Conservation (phyloP, 1,140 invertebrate species). For the Campodea augens region DNA sequence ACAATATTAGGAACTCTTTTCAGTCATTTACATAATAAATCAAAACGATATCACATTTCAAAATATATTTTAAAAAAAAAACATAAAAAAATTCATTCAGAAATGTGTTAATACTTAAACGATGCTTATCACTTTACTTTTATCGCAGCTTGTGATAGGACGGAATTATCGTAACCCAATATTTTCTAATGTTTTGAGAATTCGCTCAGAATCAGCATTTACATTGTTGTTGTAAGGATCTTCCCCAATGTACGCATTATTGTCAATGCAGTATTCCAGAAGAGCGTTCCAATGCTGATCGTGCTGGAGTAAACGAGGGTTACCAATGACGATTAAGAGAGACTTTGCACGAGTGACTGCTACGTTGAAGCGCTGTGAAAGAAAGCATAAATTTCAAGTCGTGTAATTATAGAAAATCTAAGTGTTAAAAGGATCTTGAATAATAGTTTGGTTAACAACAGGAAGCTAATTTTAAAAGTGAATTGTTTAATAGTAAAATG, state of each 20-base stretch:
- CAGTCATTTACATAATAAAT: too few species aligned
- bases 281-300: conserved; percentile 28
- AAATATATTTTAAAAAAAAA: too few species aligned
- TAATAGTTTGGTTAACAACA: not conserved
- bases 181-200: too few species aligned
- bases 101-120: too few species aligned
- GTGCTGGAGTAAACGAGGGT: conserved; percentile 29
- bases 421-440: not conserved
- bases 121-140: too few species aligned
- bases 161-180: too few species aligned
- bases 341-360: conserved; percentile 33
- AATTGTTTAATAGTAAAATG: not conserved
- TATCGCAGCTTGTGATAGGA: too few species aligned
- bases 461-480: not conserved
- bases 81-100: too few species aligned
- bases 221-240: too few species aligned
- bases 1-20: too few species aligned
- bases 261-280: conserved; percentile 24
- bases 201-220: too few species aligned
- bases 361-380: conserved; percentile 31
- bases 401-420: not conserved
- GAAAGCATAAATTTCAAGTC: not conserved
- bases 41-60: too few species aligned
- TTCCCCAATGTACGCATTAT: conserved; percentile 23
- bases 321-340: conserved; percentile 34